Percentiles rank a stretch among this genome's conserved stretches.
Evolutionary conservation across 1,140 invertebrate genomes (phyloP).

Genomic region (Rhopalosiphum padi): DNA sequence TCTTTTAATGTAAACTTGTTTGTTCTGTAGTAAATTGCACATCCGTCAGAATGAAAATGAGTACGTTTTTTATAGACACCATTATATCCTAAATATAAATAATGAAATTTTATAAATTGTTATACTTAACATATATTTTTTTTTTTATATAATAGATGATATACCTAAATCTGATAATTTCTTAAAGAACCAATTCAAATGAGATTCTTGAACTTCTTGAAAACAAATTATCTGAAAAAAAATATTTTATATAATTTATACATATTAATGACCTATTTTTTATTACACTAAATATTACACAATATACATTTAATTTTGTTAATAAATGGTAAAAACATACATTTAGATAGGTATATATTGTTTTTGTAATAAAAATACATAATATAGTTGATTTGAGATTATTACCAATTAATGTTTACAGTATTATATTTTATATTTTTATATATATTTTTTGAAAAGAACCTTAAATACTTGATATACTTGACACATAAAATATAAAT

Average conservation of each 20-base stretch:
- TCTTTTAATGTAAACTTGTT: conserved; percentile 71
- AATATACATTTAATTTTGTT: background rate
- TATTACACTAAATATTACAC: background rate
- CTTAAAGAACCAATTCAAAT: conserved; percentile 71
- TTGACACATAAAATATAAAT: background rate
- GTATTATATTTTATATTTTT: no score
- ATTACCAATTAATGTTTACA: no score
- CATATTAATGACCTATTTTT: no score
- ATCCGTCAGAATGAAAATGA: conserved; percentile 74
- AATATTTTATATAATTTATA: conserved; percentile 12
- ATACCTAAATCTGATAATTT: conserved; percentile 64
- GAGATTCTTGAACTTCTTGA: conserved; percentile 86
- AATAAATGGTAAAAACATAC: background rate
- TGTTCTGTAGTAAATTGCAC: conserved; percentile 81
- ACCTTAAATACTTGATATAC: no score
- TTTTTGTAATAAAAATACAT: background rate
- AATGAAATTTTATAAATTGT: background rate
- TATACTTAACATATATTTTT: background rate
- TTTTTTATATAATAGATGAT: conserved; percentile 55
- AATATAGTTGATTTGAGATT: background rate
- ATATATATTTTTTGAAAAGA: no score
- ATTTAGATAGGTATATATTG: no score
- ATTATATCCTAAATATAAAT: conserved; percentile 62
- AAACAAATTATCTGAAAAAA: conserved; percentile 76
- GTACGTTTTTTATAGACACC: conserved; percentile 66